Base-by-base conservation (phyloP, 2,888 invertebrate species). In the Mythimna impura region DNA sequence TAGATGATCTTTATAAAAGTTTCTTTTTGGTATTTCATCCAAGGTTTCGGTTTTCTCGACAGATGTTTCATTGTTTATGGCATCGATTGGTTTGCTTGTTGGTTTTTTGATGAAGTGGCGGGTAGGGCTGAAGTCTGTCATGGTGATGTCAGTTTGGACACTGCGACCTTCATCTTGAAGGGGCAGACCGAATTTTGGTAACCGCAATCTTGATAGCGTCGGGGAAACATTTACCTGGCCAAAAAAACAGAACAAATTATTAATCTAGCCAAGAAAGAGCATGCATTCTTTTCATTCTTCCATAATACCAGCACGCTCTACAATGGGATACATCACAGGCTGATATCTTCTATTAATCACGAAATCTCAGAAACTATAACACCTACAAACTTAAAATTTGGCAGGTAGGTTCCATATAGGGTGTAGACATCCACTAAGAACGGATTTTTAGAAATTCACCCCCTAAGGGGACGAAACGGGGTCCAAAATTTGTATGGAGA, bases 1-100 rank as follows among this genome's bases (percentile, higher is more conserved):
- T 30, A 93, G 71, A 57, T 80, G 71, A 20, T 90, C 84, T 66
- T 86, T 89, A 17, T 90, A 89, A 52, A 81, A 78, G 22, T 78
- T 84, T 57, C 40, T 81, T n/a, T 75, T 82, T 7, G 85, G 76
- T 14, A 73, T 61, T 1, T 73, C 58, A 9, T 77, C 70, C 30
- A 72, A 62, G 0, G 80, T 79, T 25, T 76, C 71, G 0, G 73
- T 68, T 62, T 54, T 71, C 22, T 20, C 70, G 0, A 73, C 60
- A 9, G 69, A 57, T 43, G 61, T 61, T 36, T 62, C 60, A 9
- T 60, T 71, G 9, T n/a, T 34, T 20, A 22, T 1, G 10, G 83
- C 25, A 54, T 22, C 66, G 2, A 34, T 25, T 14, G 47, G 40
- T 30, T 55, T 55, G n/a, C 17, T 58, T 2, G 12, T 2, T 6